phyloP scores from a whole-genome alignment of 2,797 vertebrate genomes.

The Jordanella pulchra region DNA sequence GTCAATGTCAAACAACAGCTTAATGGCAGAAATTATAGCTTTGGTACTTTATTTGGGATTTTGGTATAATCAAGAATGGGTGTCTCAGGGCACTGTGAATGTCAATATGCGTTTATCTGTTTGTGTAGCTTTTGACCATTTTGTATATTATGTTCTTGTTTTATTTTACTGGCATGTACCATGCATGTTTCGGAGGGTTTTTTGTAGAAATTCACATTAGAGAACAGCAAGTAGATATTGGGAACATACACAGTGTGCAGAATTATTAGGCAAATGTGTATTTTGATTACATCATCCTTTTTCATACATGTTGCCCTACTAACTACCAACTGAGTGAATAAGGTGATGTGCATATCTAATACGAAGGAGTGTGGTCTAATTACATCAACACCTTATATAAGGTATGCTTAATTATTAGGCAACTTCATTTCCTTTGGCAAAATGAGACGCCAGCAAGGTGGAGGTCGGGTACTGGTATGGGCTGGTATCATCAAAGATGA shows the following conservation, averaged over 20 bases:
- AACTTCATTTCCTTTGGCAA: too few species aligned
- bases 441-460: too few species aligned
- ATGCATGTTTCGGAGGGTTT: background rate
- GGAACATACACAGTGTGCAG: too few species aligned
- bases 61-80: background rate
- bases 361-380: too few species aligned
- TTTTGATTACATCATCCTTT: too few species aligned
- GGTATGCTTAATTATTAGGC: too few species aligned
- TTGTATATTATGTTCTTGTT: background rate
- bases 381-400: too few species aligned
- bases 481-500: background rate
- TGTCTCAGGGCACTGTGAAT: background rate
- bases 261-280: too few species aligned
- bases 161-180: background rate
- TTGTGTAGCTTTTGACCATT: constrained; percentile 3
- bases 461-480: background rate
- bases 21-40: constrained; percentile 4
- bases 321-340: too few species aligned
- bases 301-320: too few species aligned
- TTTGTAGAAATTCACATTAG: constrained; percentile 2
- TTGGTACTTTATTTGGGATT: constrained; percentile 4
- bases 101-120: constrained; percentile 7
- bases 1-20: constrained; percentile 11
- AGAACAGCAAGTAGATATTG: too few species aligned
- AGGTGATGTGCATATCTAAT: too few species aligned